Evolutionary conservation across 92 coral and sea anemone species (phyloP).

Genomic region (Porites divaricata): DNA sequence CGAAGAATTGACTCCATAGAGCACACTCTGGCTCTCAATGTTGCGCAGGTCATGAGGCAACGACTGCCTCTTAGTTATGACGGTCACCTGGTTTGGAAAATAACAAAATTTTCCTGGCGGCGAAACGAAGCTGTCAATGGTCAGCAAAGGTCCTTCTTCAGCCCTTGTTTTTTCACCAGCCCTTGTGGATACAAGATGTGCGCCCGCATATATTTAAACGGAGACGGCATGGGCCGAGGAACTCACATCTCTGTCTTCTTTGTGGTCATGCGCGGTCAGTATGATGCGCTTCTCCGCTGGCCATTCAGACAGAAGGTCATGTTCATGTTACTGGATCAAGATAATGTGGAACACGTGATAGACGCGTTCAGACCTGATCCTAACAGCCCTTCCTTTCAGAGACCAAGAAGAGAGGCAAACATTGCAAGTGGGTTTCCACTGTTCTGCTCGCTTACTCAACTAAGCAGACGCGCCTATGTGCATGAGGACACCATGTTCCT

Average conservation of each 20-base stretch:
- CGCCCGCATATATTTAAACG: constrained; percentile 49
- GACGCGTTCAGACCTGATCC: constrained; percentile 58
- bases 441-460: constrained; percentile 20
- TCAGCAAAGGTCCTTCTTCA: background rate
- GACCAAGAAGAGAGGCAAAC: constrained; percentile 39
- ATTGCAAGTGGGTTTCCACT: constrained; percentile 30
- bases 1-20: constrained; percentile 3
- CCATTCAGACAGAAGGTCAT: constrained; percentile 56
- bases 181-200: constrained; percentile 51
- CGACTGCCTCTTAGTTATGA: background rate
- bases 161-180: constrained; percentile 10
- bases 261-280: constrained; percentile 48
- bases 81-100: background rate
- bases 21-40: background rate
- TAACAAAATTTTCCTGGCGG: background rate
- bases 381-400: constrained; percentile 50
- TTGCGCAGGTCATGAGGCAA: background rate
- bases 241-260: constrained; percentile 34
- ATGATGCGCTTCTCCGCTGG: constrained; percentile 58
- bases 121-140: background rate
- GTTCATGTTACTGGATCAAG: constrained; percentile 49
- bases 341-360: constrained; percentile 43
- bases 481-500: background rate
- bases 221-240: constrained; percentile 43
- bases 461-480: constrained; percentile 24